Evolutionary conservation across 2,113 vertebrate species (phyloP).

Genomic region (Alethe diademata): DNA sequence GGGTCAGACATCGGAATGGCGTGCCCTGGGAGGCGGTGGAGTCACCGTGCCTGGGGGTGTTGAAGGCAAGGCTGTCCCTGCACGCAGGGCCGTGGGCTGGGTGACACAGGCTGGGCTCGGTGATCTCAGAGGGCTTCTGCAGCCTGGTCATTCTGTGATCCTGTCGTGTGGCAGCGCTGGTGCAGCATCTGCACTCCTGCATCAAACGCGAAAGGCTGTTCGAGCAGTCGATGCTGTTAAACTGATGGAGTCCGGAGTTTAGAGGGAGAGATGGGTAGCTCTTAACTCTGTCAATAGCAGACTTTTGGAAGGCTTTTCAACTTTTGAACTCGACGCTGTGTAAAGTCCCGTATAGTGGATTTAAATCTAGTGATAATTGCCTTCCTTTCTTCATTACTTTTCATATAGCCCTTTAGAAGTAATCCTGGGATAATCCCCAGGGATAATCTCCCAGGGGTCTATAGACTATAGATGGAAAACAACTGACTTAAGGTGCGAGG

Average conservation of each 20-base stretch:
- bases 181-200: accelerated
- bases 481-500: background rate
- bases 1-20: background rate
- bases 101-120: background rate
- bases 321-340: background rate
- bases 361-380: background rate
- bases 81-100: accelerated
- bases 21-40: background rate
- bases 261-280: background rate
- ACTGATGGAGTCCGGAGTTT: background rate
- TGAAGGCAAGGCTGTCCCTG: too few relatives aligned
- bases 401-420: background rate
- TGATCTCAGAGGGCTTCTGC: background rate
- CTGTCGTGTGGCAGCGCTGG: background rate
- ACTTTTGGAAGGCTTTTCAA: background rate
- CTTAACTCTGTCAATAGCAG: background rate
- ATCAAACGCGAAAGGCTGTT: accelerated
- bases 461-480: background rate
- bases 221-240: background rate
- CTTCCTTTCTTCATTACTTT: background rate
- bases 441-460: background rate
- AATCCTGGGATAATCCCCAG: conserved; percentile 18
- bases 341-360: background rate
- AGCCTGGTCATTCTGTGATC: background rate
- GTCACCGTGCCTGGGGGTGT: background rate